phyloP scores from a whole-genome alignment of 2,888 invertebrate genomes.

The Plebejus melissa region DNA sequence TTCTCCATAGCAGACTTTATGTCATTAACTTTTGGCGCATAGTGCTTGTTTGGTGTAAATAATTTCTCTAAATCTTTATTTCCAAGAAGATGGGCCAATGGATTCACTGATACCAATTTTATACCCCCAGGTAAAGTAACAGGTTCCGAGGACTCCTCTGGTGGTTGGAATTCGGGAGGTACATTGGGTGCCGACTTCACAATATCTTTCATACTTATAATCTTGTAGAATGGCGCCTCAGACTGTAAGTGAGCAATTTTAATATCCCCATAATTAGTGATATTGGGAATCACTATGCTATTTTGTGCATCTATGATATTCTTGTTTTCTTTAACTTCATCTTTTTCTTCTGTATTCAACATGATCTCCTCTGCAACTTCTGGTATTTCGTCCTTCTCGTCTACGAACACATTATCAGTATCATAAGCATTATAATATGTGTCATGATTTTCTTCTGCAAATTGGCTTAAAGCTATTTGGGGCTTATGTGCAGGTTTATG shows the following conservation, averaged over 20 bases:
- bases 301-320: slow-evolving; percentile 35
- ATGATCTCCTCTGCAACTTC: slow-evolving; percentile 64
- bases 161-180: neutral
- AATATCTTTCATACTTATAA: slow-evolving; percentile 56
- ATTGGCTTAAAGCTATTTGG: neutral
- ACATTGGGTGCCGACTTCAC: slow-evolving; percentile 31
- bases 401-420: slow-evolving; percentile 38
- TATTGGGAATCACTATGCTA: slow-evolving; percentile 50
- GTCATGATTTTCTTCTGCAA: slow-evolving; percentile 20
- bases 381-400: slow-evolving; percentile 46
- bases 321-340: slow-evolving; percentile 38
- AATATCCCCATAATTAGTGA: slow-evolving; percentile 47
- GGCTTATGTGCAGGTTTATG: slow-evolving; percentile 18
- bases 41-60: slow-evolving; percentile 45
- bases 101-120: slow-evolving; percentile 58
- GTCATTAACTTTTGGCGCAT: slow-evolving; percentile 48
- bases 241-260: slow-evolving; percentile 57
- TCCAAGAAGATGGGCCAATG: slow-evolving; percentile 58
- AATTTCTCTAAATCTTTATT: slow-evolving; percentile 45
- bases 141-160: slow-evolving; percentile 24
- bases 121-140: slow-evolving; percentile 54
- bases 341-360: slow-evolving; percentile 45
- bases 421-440: slow-evolving; percentile 33
- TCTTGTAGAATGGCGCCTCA: slow-evolving; percentile 62
- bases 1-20: slow-evolving; percentile 51